These are phyloP conservation scores for Chrysoperla carnea DNA, from an alignment of 1,140 invertebrate genomes.

Conservation along the genomic window DNA sequence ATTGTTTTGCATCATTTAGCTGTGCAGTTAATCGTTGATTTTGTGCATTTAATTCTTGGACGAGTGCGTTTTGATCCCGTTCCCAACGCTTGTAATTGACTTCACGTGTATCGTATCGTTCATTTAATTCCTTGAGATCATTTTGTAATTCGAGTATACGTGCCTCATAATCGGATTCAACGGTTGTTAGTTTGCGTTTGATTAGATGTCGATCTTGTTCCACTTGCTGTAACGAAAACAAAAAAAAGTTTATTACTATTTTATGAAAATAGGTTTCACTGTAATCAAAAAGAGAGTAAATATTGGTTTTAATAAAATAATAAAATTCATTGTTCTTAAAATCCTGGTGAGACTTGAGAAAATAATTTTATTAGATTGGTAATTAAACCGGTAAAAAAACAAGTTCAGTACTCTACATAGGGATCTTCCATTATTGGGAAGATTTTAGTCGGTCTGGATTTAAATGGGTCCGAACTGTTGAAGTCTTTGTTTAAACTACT, in stretches of 20 bases:
- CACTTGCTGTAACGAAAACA: conserved; percentile 48
- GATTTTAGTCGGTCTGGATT: too few species aligned
- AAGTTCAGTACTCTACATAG: too few species aligned
- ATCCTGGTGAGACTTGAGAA: too few species aligned
- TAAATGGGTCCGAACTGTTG: too few species aligned
- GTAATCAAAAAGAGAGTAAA: not conserved
- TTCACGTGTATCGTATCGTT: conserved; percentile 44
- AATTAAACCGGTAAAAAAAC: too few species aligned
- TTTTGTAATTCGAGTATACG: conserved; percentile 69
- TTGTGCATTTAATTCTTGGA: conserved; percentile 39
- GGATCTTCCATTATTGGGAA: too few species aligned
- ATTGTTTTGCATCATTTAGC: conserved; percentile 58
- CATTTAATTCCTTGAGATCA: conserved; percentile 60
- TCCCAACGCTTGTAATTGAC: conserved; percentile 49
- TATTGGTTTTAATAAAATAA: not conserved
- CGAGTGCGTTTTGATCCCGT: conserved; percentile 46
- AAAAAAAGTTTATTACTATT: conserved; percentile 1
- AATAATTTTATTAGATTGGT: too few species aligned
- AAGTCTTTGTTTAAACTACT: too few species aligned
- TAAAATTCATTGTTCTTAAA: too few species aligned
- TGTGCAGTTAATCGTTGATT: conserved; percentile 67
- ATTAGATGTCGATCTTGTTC: conserved; percentile 86
- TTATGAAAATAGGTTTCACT: not conserved
- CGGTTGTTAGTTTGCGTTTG: conserved; percentile 61
- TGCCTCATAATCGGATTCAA: conserved; percentile 79